Evolutionary conservation across 2,113 vertebrate genomes (phyloP).

Genomic region (Elanus axillaris): DNA sequence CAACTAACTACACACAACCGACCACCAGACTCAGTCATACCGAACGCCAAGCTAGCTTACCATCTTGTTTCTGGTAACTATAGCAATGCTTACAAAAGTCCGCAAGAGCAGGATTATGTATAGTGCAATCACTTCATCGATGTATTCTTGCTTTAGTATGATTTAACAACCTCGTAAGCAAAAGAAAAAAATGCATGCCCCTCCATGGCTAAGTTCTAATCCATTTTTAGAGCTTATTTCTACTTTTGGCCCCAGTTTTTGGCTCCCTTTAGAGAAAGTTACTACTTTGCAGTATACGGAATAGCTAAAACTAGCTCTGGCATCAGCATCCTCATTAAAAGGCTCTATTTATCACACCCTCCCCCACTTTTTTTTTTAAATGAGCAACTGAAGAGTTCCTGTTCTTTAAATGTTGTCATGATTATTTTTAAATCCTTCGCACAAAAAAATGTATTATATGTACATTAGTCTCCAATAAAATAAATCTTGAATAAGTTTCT

Average conservation of each 20-base stretch:
- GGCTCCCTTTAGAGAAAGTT: background rate
- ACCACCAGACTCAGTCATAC: background rate
- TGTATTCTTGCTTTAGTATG: background rate
- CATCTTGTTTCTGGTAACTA: background rate
- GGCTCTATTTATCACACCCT: background rate
- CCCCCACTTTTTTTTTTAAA: background rate
- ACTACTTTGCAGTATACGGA: background rate
- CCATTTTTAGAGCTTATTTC: background rate
- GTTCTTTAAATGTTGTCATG: background rate
- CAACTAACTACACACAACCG: background rate
- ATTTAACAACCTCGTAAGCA: background rate
- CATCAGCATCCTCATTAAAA: background rate
- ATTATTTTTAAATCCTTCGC: background rate
- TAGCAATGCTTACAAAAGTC: background rate
- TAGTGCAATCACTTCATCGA: background rate
- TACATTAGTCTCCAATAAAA: background rate
- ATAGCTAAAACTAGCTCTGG: background rate
- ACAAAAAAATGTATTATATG: background rate
- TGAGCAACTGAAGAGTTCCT: background rate
- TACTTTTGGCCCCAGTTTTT: background rate
- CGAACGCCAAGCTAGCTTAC: background rate
- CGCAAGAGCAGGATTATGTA: background rate
- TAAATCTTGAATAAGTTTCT: background rate
- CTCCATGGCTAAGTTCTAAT: background rate
- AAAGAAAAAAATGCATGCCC: background rate